Evolutionary conservation across 2,888 invertebrate genomes (phyloP).

Genomic region (Lepetodrilus schrolli): DNA sequence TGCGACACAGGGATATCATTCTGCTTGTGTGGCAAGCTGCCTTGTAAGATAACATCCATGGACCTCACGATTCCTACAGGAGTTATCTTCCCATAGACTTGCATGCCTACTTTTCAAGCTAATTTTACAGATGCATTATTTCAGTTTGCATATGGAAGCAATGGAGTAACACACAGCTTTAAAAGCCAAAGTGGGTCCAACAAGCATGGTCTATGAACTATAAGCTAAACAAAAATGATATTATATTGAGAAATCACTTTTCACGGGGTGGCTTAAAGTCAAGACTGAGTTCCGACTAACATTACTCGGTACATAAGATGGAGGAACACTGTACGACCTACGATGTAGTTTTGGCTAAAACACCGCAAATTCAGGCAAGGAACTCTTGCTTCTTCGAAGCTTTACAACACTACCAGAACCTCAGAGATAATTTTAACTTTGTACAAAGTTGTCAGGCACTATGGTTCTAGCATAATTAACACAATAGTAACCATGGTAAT

Average conservation of each 20-base stretch:
- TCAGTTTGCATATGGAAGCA: slow-evolving; percentile 24
- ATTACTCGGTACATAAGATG: background rate
- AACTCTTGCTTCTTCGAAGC: background rate
- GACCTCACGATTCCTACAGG: background rate
- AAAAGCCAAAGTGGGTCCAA: background rate
- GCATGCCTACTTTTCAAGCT: background rate
- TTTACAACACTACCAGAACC: slow-evolving; percentile 6
- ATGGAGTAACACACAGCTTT: slow-evolving; percentile 10
- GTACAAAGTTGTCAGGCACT: slow-evolving; percentile 23
- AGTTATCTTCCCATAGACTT: too few relatives aligned
- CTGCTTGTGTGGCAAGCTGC: too few relatives aligned
- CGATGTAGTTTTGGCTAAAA: too few relatives aligned
- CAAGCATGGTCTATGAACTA: background rate
- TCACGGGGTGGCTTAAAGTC: slow-evolving; percentile 22
- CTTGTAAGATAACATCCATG: too few relatives aligned
- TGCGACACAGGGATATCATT: background rate
- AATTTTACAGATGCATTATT: background rate
- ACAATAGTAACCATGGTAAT: slow-evolving; percentile 17
- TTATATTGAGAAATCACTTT: too few relatives aligned
- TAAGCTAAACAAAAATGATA: slow-evolving; percentile 22
- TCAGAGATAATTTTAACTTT: slow-evolving; percentile 17
- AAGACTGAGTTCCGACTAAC: background rate
- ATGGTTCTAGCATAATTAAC: slow-evolving; percentile 28
- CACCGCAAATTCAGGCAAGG: too few relatives aligned
- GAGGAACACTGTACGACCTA: background rate